These are phyloP conservation scores for Cirrhinus molitorella DNA, from an alignment of 2,797 vertebrate genomes.

Conservation along the genomic window DNA sequence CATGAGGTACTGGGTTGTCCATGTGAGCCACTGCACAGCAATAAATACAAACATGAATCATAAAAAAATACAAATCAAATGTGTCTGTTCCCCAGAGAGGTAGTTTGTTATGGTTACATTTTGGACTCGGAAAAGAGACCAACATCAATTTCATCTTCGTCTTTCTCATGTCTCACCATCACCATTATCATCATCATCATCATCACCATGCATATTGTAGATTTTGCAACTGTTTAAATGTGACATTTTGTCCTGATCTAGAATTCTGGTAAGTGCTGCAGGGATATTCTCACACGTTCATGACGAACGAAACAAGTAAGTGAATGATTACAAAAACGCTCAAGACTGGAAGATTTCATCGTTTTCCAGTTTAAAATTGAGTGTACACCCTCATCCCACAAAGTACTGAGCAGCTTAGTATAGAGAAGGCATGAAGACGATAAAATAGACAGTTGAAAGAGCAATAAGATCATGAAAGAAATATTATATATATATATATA, in stretches of 20 bases:
- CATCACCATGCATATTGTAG: constrained; percentile 33
- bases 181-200: constrained; percentile 43
- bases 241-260: constrained; percentile 42
- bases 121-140: constrained; percentile 60
- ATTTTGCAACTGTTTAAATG: constrained; percentile 35
- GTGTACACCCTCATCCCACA: constrained; percentile 51
- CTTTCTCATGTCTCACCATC: constrained; percentile 41
- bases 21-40: constrained; percentile 83
- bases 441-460: constrained; percentile 45
- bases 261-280: constrained; percentile 47
- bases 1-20: constrained; percentile 64
- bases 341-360: constrained; percentile 47
- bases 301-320: constrained; percentile 20
- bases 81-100: constrained; percentile 67
- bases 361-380: constrained; percentile 58
- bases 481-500: neutral
- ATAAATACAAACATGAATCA: constrained; percentile 87
- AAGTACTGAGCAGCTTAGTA: constrained; percentile 60
- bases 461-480: constrained; percentile 30
- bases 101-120: constrained; percentile 66
- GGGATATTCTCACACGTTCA: constrained; percentile 28
- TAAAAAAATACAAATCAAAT: constrained; percentile 84
- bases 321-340: constrained; percentile 40
- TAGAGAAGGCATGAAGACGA: constrained; percentile 50
- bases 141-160: constrained; percentile 55